Conservation (phyloP, 2,797 vertebrate species). For the Urosaurus nigricauda region DNA sequence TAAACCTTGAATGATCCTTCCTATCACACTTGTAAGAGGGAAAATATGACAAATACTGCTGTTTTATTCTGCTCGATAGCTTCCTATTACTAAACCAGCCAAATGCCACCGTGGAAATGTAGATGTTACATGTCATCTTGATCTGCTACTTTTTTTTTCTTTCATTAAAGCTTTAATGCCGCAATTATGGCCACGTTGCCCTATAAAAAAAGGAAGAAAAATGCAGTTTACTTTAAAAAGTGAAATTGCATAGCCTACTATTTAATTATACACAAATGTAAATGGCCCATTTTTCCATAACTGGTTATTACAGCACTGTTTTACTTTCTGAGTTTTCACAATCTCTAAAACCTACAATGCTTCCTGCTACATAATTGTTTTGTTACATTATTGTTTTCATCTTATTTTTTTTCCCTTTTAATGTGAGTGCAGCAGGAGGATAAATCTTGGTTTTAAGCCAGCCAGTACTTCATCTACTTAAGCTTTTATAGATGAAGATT, state of each 20-base stretch:
- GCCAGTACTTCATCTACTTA: conserved; percentile 89
- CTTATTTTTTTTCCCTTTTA: conserved; percentile 82
- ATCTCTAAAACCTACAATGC: conserved; percentile 86
- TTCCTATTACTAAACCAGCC: conserved; percentile 83
- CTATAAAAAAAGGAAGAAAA: conserved; percentile 82
- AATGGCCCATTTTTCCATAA: conserved; percentile 89
- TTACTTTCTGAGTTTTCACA: conserved; percentile 88
- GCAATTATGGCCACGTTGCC: conserved; percentile 86
- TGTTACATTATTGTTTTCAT: conserved; percentile 93
- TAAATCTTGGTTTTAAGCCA: conserved; percentile 91
- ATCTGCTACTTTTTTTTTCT: conserved; percentile 82
- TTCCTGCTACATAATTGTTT: conserved; percentile 91
- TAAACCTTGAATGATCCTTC: conserved; percentile 79
- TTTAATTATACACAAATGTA: conserved; percentile 90
- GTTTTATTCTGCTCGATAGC: conserved; percentile 84
- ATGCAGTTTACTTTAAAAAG: conserved; percentile 88
- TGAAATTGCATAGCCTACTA: conserved; percentile 89
- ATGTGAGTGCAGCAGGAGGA: conserved; percentile 90
- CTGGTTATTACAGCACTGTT: conserved; percentile 89
- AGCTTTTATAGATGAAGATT: conserved; percentile 96
- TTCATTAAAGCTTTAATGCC: conserved; percentile 88
- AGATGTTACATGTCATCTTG: conserved; percentile 82
- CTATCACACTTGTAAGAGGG: conserved; percentile 70
- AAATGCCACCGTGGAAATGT: conserved; percentile 78
- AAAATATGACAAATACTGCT: conserved; percentile 80